Conservation (phyloP, 1,140 invertebrate genomes). For the Sipha flava region DNA sequence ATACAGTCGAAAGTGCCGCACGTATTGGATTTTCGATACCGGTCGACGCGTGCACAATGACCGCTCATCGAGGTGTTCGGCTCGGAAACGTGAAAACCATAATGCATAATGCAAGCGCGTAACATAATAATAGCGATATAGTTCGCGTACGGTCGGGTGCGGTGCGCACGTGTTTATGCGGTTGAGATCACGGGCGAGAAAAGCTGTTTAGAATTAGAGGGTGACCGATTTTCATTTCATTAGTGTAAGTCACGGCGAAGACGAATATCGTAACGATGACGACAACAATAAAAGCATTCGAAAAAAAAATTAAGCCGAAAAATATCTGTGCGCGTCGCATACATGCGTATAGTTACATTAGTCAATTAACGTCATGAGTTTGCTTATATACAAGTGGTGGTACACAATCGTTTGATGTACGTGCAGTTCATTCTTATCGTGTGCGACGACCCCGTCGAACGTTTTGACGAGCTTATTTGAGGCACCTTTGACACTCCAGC, state of each 20-base stretch:
- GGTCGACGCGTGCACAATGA: too few relatives aligned
- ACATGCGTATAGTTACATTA: neutral
- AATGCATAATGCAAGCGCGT: too few relatives aligned
- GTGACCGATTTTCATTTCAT: neutral
- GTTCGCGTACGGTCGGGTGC: too few relatives aligned
- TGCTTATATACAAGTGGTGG: too few relatives aligned
- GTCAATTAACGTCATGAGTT: neutral
- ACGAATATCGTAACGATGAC: neutral
- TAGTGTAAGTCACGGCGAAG: neutral
- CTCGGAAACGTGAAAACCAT: too few relatives aligned
- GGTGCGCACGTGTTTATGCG: too few relatives aligned
- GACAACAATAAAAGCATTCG: neutral
- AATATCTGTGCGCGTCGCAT: neutral
- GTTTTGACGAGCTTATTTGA: neutral
- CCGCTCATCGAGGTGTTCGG: too few relatives aligned
- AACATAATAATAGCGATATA: too few relatives aligned
- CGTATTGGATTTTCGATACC: too few relatives aligned
- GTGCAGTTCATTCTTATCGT: neutral
- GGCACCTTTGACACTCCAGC: neutral
- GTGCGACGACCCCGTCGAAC: slow-evolving; percentile 2
- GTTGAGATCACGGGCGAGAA: too few relatives aligned
- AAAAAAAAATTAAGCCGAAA: neutral
- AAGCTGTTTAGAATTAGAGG: neutral
- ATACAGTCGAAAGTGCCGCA: too few relatives aligned
- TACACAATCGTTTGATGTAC: neutral